Evolutionary conservation across 2,888 invertebrate genomes (phyloP).

Genomic region (Coremacera marginata): DNA sequence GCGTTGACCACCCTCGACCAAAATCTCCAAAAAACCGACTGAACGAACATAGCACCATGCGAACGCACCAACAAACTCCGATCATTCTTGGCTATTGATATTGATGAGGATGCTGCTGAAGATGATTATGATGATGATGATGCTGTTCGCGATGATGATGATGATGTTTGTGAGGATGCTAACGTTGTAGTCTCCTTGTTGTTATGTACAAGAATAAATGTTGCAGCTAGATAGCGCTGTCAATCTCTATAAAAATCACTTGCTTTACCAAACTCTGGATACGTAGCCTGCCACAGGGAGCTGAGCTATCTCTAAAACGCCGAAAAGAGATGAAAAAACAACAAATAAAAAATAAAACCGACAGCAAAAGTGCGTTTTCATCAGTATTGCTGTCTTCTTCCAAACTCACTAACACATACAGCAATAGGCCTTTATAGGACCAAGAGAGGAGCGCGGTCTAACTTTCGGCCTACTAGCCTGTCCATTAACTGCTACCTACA

Average conservation of each 20-base stretch:
- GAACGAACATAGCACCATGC: not conserved
- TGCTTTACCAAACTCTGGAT: not conserved
- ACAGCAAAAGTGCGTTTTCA: not conserved
- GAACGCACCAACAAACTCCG: not conserved
- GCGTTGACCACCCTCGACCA: slow-evolving; percentile 7
- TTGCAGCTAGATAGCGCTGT: not conserved
- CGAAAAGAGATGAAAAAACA: slow-evolving; percentile 10
- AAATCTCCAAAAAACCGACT: not conserved
- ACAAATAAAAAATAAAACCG: slow-evolving; percentile 5
- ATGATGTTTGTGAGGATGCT: not conserved
- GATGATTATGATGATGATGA: slow-evolving; percentile 15
- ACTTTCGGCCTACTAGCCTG: no score
- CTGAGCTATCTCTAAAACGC: slow-evolving; percentile 17
- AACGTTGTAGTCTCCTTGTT: not conserved
- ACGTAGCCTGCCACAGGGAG: not conserved
- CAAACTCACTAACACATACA: not conserved
- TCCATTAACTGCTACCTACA: not conserved
- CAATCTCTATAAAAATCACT: slow-evolving; percentile 6
- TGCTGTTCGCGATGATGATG: slow-evolving; percentile 33
- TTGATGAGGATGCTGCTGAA: slow-evolving; percentile 21
- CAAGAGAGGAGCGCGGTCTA: not conserved
- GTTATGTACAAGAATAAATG: slow-evolving; percentile 1
- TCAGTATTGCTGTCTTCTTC: not conserved
- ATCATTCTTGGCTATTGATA: not conserved
- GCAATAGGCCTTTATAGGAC: not conserved